Conservation (phyloP, 1,140 invertebrate genomes). For the Caenorhabditis elegans region WBcel235 BX284602.5:347501-348000, state of each 20-base stretch:
- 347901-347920: neutral
- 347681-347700: neutral
- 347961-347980: too few species aligned
- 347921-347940: neutral
- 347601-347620: too few species aligned
- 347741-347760: neutral
- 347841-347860: neutral
- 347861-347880: neutral
- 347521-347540: conserved; percentile 61
- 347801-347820: neutral
- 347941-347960: too few species aligned
- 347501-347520: conserved; percentile 56
- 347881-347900: neutral
- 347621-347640: too few species aligned
- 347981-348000: too few species aligned
- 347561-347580: conserved; percentile 39
- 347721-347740: neutral
- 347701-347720: neutral
- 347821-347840: neutral
- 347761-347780: conserved; percentile 1
- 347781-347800: neutral
- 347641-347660: conserved; percentile 6
- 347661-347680: conserved; percentile 1
- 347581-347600: neutral
- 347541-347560: conserved; percentile 55